Percentiles rank a stretch among this genome's conserved stretches.
These are phyloP conservation scores for Pocillopora meandrina DNA, from an alignment of 92 coral and sea anemone genomes.

Conservation along the genomic window DNA sequence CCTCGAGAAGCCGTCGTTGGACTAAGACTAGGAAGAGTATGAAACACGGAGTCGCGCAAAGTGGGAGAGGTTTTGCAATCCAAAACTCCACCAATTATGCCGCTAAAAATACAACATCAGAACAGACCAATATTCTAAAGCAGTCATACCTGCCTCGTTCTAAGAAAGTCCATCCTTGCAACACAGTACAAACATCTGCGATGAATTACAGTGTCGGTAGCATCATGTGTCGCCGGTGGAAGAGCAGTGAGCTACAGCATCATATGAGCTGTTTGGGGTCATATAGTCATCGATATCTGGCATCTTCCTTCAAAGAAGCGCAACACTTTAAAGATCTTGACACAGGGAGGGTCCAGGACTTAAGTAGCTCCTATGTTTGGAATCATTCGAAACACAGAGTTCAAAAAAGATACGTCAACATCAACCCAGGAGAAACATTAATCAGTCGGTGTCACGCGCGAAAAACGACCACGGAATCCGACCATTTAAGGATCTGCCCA, in stretches of 20 bases:
- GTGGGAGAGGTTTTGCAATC: background rate
- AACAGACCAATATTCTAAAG: background rate
- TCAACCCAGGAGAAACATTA: slow-evolving; percentile 21
- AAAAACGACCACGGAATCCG: slow-evolving; percentile 17
- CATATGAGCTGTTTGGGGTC: slow-evolving; percentile 12
- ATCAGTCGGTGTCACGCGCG: slow-evolving; percentile 2
- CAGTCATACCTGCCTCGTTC: background rate
- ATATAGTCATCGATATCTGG: slow-evolving; percentile 18
- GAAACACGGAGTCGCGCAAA: background rate
- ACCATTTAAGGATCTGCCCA: slow-evolving; percentile 28
- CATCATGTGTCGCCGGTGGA: slow-evolving; percentile 13
- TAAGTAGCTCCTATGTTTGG: slow-evolving; percentile 8
- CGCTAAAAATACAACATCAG: background rate
- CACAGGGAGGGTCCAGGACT: background rate
- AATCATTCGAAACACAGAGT: background rate
- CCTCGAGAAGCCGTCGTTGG: too few relatives aligned
- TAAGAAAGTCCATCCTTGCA: background rate
- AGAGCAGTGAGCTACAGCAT: background rate
- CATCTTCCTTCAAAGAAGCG: slow-evolving; percentile 14
- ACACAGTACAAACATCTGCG: background rate
- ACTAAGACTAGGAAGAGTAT: background rate
- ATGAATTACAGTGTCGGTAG: slow-evolving; percentile 1
- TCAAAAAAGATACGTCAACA: background rate
- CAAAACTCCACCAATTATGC: background rate
- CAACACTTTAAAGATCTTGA: slow-evolving; percentile 30